Evolutionary conservation across 2,888 invertebrate genomes (phyloP), one percentile per base, ranked within the genome.

Genomic region (Terebella lapidaria): DNA sequence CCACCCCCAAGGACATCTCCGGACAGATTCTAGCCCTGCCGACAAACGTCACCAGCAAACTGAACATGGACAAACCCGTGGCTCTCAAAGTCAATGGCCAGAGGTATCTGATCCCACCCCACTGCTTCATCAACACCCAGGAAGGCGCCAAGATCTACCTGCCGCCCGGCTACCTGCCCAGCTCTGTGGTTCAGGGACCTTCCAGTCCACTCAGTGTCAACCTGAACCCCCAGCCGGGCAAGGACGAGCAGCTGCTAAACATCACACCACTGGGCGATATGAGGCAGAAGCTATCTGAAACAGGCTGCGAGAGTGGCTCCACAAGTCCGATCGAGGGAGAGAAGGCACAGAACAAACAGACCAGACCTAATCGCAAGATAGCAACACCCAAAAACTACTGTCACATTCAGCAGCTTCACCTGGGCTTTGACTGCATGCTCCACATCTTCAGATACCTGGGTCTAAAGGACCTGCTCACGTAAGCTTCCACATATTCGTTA

Each of bases 21-120:
- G 65, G 65, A 15, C 75, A 76, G 62, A 53, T 77, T 35, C 60
- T 77, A 42, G 74, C 75, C 3, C 65, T 77, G 24, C 77, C 77
- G 1, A 61, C 67, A 15, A 70, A 69, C 15, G 70, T 76, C 3
- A 62, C 70, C 4, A 70, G 68, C 55, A 65, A 71, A 51, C 60
- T 77, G 20, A 70, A 74, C 57, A 59, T 74, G 25, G 65, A 63
- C 24, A 68, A 71, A 61, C 72, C 74, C 4, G 59, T 77, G 35
- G 69, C 72, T 3, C 60, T 77, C 45, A 74, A 72, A 58, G 71
- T 75, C 42, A 73, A 75, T 61, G 72, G 72, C 57, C 63, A 67
- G 52, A 71, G 71, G 42, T 69, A 74, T 2, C 67, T 71, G 24
- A 71, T 75, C 10, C 76, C 75, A 24, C 74, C 77, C 0, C 72